Evolutionary conservation across 2,888 invertebrate genomes (phyloP).

Genomic region (Drosophila testacea): DNA sequence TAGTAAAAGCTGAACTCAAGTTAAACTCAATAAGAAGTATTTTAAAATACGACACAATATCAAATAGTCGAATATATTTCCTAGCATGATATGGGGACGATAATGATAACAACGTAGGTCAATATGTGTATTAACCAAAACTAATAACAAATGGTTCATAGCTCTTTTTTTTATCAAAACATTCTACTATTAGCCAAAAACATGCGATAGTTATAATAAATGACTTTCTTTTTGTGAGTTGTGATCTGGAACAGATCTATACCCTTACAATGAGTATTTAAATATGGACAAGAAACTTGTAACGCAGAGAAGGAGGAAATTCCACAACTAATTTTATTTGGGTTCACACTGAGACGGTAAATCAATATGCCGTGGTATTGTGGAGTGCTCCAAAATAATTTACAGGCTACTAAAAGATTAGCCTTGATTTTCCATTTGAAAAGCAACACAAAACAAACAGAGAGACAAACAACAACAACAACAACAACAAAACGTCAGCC

Average conservation of each 20-base stretch:
- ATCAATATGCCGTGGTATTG: constrained; percentile 1
- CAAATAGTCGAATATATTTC: not conserved
- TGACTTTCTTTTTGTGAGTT: too few species aligned
- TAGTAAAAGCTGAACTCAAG: too few species aligned
- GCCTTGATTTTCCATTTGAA: constrained; percentile 39
- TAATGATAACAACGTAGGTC: constrained; percentile 6
- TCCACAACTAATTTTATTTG: too few species aligned
- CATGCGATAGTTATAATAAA: too few species aligned
- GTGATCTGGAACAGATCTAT: too few species aligned
- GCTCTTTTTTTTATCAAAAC: too few species aligned
- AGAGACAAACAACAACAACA: not conserved
- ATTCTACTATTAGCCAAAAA: too few species aligned
- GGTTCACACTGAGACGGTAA: not conserved
- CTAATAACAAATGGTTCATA: not conserved
- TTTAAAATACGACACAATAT: not conserved
- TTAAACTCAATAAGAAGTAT: too few species aligned
- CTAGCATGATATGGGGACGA: not conserved
- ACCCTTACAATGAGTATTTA: too few species aligned
- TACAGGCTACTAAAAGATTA: not conserved
- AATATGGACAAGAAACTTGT: too few species aligned
- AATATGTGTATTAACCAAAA: constrained; percentile 3
- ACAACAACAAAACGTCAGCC: constrained; percentile 20
- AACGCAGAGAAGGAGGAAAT: too few species aligned
- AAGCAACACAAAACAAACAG: not conserved
- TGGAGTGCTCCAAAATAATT: not conserved